Base-by-base conservation (phyloP, 1,140 invertebrate species). In the Spodoptera litura region DNA sequence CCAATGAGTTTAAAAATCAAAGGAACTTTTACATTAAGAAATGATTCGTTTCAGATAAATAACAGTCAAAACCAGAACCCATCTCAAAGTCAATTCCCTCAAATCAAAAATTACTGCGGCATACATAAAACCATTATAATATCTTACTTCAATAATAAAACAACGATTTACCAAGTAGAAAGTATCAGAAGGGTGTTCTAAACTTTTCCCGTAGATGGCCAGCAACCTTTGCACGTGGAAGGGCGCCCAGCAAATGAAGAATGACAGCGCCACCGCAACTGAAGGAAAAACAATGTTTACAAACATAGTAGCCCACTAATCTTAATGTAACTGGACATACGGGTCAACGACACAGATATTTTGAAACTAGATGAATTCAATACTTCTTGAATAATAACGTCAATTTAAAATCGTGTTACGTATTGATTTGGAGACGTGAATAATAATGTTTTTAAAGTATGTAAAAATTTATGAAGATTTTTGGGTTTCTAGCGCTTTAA, bases 171-270 rank as follows among this genome's bases (percentile, higher is more conserved):
- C 94, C 92, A 91, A 79, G 52, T 90, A 89, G 80, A 94, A 94
- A 5, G 89, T 90, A 31, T 87, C 88, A 13, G 91, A 91, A 0
- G 93, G 91, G 66, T 94, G 89, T 49, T 94, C 89, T 61, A 93
- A 83, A 51, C 88, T 93, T 68, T 95, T 95, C 4, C 96, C 95
- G 88, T 98, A 98, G 70, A 97, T 96, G 44, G 97, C 97, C 79
- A 98, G 95, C 15, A 98, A 95, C 15, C 98, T 92, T 93, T 99
- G 98, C 27, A 97, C 96, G 89, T 99, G 98, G 91, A 98, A 99
- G n/a, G 98, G 98, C 3, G 98, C 97, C 98, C 98, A 99, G 92
- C 98, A 99, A 15, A 98, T 95, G 95, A 99, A 98, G 95, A 99
- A 99, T 12, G 98, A 98, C 56, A 98, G 96, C 35, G 98, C 98